Conservation (phyloP, 2,113 vertebrate species). For the Neodon shergylaensis region DNA sequence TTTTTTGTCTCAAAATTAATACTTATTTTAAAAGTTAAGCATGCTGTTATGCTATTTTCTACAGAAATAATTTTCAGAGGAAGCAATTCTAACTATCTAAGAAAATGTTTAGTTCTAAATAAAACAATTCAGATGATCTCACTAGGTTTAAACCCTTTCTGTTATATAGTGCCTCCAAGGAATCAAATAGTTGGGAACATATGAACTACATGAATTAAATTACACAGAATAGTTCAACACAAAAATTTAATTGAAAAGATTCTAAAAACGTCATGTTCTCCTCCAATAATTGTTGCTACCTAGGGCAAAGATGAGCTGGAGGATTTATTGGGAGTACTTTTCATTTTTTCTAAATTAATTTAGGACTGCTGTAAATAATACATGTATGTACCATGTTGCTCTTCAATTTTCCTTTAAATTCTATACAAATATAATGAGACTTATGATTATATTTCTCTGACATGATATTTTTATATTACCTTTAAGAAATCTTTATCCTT, state of each 20-base stretch:
- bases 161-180: conserved; percentile 64
- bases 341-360: conserved; percentile 58
- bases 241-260: conserved; percentile 80
- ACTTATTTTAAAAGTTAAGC: conserved; percentile 24
- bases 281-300: conserved; percentile 61
- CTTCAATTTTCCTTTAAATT: conserved; percentile 69
- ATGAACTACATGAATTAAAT: conserved; percentile 74
- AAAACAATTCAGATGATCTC: conserved; percentile 68
- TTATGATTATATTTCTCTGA: conserved; percentile 68
- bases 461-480: conserved; percentile 33
- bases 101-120: conserved; percentile 27
- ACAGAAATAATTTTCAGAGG: conserved; percentile 53
- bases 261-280: conserved; percentile 67
- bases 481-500: conserved; percentile 48
- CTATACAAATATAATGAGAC: conserved; percentile 65
- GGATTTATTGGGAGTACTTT: conserved; percentile 5
- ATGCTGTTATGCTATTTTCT: background rate
- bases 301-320: conserved; percentile 40
- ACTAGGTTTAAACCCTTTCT: conserved; percentile 57
- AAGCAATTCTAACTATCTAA: conserved; percentile 31
- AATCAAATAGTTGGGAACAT: conserved; percentile 62
- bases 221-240: conserved; percentile 48
- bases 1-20: background rate
- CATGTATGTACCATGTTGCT: conserved; percentile 44
- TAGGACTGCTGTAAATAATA: conserved; percentile 72